phyloP scores from a whole-genome alignment of 2,797 vertebrate species.

The Poeciliopsis presidionis region DNA sequence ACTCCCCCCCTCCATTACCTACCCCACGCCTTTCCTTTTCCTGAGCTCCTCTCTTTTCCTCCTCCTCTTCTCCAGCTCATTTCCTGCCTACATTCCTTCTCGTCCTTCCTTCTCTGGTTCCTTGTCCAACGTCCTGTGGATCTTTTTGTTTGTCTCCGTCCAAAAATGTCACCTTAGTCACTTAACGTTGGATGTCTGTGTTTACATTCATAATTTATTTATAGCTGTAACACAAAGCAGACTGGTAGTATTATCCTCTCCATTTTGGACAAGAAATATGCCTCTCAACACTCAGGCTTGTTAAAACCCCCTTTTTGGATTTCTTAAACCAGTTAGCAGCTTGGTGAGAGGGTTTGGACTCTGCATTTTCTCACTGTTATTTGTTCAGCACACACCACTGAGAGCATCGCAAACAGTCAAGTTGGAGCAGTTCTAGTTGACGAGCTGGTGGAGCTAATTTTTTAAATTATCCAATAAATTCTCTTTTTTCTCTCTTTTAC shows the following conservation, averaged over 20 bases:
- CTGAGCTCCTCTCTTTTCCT: conserved; percentile 34
- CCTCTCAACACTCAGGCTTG: background rate
- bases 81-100: conserved; percentile 58
- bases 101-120: conserved; percentile 41
- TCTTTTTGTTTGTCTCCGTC: conserved; percentile 19
- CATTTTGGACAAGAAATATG: background rate
- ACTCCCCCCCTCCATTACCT: background rate
- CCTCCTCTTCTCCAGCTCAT: conserved; percentile 53
- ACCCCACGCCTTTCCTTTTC: conserved; percentile 23
- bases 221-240: background rate
- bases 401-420: background rate
- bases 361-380: background rate
- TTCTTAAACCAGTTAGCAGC: background rate
- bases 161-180: background rate
- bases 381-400: background rate
- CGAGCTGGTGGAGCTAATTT: background rate
- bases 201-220: background rate
- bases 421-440: background rate
- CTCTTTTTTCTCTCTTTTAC: background rate
- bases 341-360: background rate
- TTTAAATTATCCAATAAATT: background rate
- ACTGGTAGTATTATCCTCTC: background rate
- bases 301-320: background rate
- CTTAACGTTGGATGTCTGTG: background rate
- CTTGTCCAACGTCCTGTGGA: conserved; percentile 20